A percentile compares a stretch with the other conserved stretches of the same genome.
Evolutionary conservation across 1,140 invertebrate species (phyloP).

Genomic region (Drosophila carrolli): DNA sequence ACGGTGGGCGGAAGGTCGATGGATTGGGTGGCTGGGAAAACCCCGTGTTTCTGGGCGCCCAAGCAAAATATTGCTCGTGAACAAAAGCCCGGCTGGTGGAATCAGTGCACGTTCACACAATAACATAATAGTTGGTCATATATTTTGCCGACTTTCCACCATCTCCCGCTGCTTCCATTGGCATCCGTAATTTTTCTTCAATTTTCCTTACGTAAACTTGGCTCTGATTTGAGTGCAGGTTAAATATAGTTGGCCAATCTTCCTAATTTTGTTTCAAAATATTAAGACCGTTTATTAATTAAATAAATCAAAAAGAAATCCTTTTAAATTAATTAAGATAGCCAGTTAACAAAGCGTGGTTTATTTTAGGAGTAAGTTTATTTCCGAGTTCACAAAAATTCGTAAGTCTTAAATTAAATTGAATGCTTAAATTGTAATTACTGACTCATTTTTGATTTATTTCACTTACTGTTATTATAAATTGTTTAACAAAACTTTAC

Average conservation of each 20-base stretch:
- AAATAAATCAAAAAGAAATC: too few species aligned
- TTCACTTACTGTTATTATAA: not conserved
- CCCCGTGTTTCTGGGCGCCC: conserved; percentile 6
- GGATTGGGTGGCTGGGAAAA: not conserved
- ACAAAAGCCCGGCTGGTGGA: conserved; percentile 64
- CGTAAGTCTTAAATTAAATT: not conserved
- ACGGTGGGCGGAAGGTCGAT: not conserved
- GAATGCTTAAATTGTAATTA: not conserved
- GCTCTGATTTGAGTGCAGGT: not conserved
- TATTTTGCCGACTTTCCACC: conserved; percentile 64
- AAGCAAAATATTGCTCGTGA: conserved; percentile 69
- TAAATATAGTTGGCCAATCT: conserved; percentile 57
- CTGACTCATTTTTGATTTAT: conserved; percentile 1
- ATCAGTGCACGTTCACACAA: conserved; percentile 81
- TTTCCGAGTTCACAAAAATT: not conserved
- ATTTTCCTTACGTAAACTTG: conserved; percentile 18
- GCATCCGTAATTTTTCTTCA: conserved; percentile 49
- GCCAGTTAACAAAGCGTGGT: not conserved
- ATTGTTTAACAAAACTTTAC: not conserved
- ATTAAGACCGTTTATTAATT: too few species aligned
- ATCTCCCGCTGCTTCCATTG: conserved; percentile 3
- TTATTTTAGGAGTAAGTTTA: not conserved
- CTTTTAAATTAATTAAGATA: too few species aligned
- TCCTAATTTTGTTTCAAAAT: too few species aligned
- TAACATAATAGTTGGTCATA: conserved; percentile 82